These are phyloP conservation scores for Poeciliopsis prolifica DNA, from an alignment of 2,113 vertebrate genomes.

Conservation along the genomic window DNA sequence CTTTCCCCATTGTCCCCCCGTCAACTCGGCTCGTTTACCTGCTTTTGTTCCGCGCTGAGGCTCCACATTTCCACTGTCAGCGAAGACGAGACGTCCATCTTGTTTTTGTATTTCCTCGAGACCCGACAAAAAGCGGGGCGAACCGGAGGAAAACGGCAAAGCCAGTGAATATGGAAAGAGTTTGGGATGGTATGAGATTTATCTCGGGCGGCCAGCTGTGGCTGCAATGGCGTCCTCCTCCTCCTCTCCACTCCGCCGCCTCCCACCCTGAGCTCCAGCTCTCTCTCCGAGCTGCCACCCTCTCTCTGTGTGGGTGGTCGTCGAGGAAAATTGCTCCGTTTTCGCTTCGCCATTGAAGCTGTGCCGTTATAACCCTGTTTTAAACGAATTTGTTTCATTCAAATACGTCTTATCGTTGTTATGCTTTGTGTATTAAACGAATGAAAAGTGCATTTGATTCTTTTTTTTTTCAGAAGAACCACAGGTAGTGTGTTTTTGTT, in stretches of 20 bases:
- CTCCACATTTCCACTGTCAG: constrained; percentile 29
- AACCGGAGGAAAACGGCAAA: not conserved
- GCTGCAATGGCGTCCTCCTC: constrained; percentile 74
- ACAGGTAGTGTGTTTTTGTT: not conserved
- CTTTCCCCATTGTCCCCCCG: constrained; percentile 66
- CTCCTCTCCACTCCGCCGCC: constrained; percentile 34
- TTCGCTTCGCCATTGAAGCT: not conserved
- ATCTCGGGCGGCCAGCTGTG: constrained; percentile 58
- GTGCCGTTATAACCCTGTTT: not conserved
- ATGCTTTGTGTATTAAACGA: not conserved
- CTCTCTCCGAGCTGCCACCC: constrained; percentile 42
- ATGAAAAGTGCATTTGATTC: not conserved
- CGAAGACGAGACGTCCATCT: constrained; percentile 34
- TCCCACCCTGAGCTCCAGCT: constrained; percentile 27
- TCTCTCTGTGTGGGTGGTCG: constrained; percentile 74
- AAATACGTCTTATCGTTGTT: not conserved
- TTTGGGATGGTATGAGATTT: constrained; percentile 14
- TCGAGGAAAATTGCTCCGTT: not conserved
- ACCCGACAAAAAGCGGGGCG: not conserved
- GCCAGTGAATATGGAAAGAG: not conserved
- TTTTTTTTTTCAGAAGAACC: not conserved
- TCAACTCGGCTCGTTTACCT: constrained; percentile 51
- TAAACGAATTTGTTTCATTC: not conserved
- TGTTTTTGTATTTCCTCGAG: not conserved
- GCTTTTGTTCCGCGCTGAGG: constrained; percentile 28